phyloP scores from a whole-genome alignment of 2,113 vertebrate species.

The Apeltes quadracus region DNA sequence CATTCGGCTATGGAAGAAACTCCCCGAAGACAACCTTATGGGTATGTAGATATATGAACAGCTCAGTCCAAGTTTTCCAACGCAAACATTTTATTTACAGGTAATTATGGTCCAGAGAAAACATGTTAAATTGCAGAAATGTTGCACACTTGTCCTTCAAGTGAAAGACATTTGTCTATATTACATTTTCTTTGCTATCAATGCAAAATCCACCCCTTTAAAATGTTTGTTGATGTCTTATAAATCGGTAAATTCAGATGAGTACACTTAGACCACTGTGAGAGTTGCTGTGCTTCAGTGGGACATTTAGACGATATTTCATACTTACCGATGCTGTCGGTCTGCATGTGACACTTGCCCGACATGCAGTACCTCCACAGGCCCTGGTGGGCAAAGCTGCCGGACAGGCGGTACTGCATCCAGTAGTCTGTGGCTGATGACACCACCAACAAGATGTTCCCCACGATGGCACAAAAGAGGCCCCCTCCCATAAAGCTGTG shows the following conservation, averaged over 20 bases:
- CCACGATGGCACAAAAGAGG: slow-evolving; percentile 90
- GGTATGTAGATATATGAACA: neutral
- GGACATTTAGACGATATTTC: neutral
- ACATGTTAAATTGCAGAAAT: neutral
- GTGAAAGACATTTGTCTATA: too few species aligned
- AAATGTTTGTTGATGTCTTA: too few species aligned
- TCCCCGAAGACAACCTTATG: neutral
- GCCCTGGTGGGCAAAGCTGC: slow-evolving; percentile 89
- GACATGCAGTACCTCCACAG: slow-evolving; percentile 91
- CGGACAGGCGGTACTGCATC: slow-evolving; percentile 90
- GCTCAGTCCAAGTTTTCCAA: neutral
- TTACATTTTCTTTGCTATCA: neutral
- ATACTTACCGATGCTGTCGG: slow-evolving; percentile 87
- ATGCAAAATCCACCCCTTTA: too few species aligned
- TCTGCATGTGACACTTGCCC: slow-evolving; percentile 89
- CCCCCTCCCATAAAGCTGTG: slow-evolving; percentile 93
- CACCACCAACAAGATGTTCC: slow-evolving; percentile 88
- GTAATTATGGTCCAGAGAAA: neutral
- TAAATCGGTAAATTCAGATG: too few species aligned
- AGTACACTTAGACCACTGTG: too few species aligned
- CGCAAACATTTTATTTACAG: too few species aligned
- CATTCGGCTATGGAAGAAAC: neutral
- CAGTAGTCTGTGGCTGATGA: slow-evolving; percentile 91
- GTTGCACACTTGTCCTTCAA: too few species aligned
- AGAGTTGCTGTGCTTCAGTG: neutral